Evolutionary conservation across 2,888 invertebrate genomes (phyloP).

Genomic region (Octodonta nipae): DNA sequence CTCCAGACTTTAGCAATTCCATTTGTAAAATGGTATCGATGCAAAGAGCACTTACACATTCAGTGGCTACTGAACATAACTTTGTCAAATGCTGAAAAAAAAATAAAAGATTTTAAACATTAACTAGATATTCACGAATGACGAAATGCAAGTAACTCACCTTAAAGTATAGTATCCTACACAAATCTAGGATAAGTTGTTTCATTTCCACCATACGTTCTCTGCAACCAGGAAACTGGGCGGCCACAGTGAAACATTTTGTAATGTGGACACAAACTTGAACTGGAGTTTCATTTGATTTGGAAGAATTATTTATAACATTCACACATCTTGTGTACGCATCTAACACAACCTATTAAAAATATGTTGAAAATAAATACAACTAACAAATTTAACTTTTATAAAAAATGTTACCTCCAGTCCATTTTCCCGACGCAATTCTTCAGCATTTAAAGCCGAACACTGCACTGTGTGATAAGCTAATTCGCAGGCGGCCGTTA

Average conservation of each 20-base stretch:
- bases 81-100: conserved; percentile 60
- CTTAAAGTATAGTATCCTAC: conserved; percentile 73
- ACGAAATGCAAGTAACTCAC: conserved; percentile 37
- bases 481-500: conserved; percentile 85
- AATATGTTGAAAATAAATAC: conserved; percentile 8
- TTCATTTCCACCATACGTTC: conserved; percentile 76
- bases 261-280: conserved; percentile 86
- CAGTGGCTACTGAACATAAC: conserved; percentile 75
- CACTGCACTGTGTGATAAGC: conserved; percentile 94
- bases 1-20: conserved; percentile 71
- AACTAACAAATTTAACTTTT: conserved; percentile 2
- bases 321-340: conserved; percentile 91
- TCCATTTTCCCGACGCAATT: conserved; percentile 85
- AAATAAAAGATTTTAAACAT: conserved; percentile 1
- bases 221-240: conserved; percentile 81
- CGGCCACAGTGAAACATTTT: conserved; percentile 89
- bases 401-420: conserved; percentile 49
- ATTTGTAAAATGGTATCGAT: conserved; percentile 77
- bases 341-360: conserved; percentile 57
- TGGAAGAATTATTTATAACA: conserved; percentile 68
- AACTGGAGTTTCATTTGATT: conserved; percentile 66
- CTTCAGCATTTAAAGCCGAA: conserved; percentile 94
- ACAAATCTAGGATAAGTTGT: conserved; percentile 75
- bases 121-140: neutral
- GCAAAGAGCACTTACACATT: conserved; percentile 77